Evolutionary conservation across 2,113 vertebrate species (phyloP).

Genomic region (Proterorhinus semilunaris): DNA sequence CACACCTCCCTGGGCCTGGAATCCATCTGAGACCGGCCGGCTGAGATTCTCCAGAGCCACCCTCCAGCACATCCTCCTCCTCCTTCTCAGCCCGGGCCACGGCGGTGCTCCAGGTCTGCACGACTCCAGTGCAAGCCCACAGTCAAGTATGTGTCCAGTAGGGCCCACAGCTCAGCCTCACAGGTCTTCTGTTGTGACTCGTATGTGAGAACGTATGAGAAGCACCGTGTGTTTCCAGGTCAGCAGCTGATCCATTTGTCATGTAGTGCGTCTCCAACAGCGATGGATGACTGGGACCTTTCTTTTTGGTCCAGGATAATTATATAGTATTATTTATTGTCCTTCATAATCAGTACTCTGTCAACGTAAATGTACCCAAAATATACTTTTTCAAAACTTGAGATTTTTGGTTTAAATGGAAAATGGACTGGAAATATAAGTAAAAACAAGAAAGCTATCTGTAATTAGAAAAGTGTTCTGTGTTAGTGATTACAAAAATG

Average conservation of each 20-base stretch:
- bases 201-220: constrained; percentile 58
- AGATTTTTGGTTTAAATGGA: too few species aligned
- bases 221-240: neutral
- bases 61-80: constrained; percentile 44
- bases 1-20: constrained; percentile 47
- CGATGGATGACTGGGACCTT: neutral
- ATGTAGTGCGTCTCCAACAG: constrained; percentile 11
- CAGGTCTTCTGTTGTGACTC: constrained; percentile 59
- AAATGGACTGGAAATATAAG: too few species aligned
- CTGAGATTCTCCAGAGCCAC: constrained; percentile 70
- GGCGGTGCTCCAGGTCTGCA: constrained; percentile 40
- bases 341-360: too few species aligned
- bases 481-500: too few species aligned
- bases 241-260: constrained; percentile 21
- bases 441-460: too few species aligned
- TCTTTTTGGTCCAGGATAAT: neutral
- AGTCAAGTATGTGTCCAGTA: constrained; percentile 37
- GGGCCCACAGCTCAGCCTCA: constrained; percentile 48
- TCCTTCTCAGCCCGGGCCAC: constrained; percentile 21
- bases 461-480: too few species aligned
- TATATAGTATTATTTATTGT: neutral
- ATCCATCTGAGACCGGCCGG: constrained; percentile 58
- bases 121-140: constrained; percentile 18
- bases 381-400: too few species aligned
- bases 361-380: neutral